Evolutionary conservation across 2,113 vertebrate species (phyloP).

Genomic region (Nestor notabilis): DNA sequence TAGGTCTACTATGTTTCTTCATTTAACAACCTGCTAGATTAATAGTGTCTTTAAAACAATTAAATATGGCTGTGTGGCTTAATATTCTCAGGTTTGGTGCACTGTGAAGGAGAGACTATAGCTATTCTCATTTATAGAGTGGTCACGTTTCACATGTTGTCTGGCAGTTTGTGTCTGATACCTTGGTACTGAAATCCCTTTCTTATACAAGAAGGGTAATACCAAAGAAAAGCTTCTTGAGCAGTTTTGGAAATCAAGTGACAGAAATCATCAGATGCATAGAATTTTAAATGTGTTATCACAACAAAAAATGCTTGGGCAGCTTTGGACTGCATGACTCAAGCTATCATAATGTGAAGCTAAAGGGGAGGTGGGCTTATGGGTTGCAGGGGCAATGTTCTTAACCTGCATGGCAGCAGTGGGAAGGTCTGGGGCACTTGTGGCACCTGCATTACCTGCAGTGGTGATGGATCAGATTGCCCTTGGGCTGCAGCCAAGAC

Average conservation of each 20-base stretch:
- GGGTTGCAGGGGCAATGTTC: fast-evolving
- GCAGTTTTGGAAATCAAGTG: background rate
- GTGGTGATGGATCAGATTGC: background rate
- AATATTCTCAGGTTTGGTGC: background rate
- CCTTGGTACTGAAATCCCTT: background rate
- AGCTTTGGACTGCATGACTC: fast-evolving
- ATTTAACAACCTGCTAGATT: background rate
- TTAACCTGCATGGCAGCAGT: fast-evolving
- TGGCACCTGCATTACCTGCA: background rate
- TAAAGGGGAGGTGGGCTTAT: background rate
- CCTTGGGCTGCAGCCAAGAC: background rate
- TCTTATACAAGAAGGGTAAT: background rate
- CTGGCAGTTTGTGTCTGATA: background rate
- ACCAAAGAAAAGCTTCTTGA: background rate
- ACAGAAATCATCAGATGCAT: background rate
- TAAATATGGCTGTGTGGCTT: background rate
- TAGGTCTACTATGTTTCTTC: background rate
- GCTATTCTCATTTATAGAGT: background rate
- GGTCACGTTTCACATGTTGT: background rate
- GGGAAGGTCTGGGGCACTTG: fast-evolving
- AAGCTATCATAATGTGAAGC: fast-evolving
- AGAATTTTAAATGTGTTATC: fast-evolving
- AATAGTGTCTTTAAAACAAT: slow-evolving; percentile 38
- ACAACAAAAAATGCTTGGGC: background rate
- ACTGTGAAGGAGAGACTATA: background rate